Base-by-base conservation (phyloP, 2,888 invertebrate species). In the Cristatella mucedo region DNA sequence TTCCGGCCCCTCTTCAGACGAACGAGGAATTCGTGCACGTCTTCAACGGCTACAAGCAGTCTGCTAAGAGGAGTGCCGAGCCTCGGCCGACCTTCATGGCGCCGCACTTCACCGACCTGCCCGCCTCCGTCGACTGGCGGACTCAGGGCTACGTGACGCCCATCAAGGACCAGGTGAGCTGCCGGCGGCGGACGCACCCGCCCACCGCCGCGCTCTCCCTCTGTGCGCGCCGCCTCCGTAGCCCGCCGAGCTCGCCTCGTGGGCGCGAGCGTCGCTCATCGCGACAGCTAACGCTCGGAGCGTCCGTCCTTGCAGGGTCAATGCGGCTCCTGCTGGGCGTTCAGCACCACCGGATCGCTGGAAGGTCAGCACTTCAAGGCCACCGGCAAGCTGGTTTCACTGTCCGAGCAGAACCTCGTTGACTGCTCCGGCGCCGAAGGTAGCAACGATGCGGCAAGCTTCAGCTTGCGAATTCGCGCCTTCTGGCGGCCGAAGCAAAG, bases 391-490 rank as follows among this genome's bases (percentile, higher is more conserved):
- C 70, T 87, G 40, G 74, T 83, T 21, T 83, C 85, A 1, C 74
- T 89, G 11, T 85, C 84, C 49, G 87, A 89, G 69, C 87, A 89
- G 70, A 86, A 89, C 68, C 71, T 89, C 46, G 72, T 89, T 41
- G 87, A 89, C 69, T 89, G 87, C 61, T 84, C 85, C 43, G 54
- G 65, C 2, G 71, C 74, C 47, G 87, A 79, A 39, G 56, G 57
- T 30, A 68, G 68, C 53, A 44, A 61, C 43, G 69, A n/a, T n/a
- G n/a, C n/a, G n/a, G n/a, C n/a, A n/a, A n/a, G n/a, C n/a, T n/a
- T n/a, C n/a, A n/a, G n/a, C n/a, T n/a, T n/a, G n/a, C n/a, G n/a
- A n/a, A n/a, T n/a, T n/a, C n/a, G n/a, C n/a, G n/a, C n/a, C n/a
- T n/a, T n/a, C n/a, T n/a, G n/a, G n/a, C n/a, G n/a, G n/a, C n/a